These are phyloP conservation scores for Ichneumoninae sp. DNA, from an alignment of 2,888 invertebrate genomes.

Conservation along the genomic window DNA sequence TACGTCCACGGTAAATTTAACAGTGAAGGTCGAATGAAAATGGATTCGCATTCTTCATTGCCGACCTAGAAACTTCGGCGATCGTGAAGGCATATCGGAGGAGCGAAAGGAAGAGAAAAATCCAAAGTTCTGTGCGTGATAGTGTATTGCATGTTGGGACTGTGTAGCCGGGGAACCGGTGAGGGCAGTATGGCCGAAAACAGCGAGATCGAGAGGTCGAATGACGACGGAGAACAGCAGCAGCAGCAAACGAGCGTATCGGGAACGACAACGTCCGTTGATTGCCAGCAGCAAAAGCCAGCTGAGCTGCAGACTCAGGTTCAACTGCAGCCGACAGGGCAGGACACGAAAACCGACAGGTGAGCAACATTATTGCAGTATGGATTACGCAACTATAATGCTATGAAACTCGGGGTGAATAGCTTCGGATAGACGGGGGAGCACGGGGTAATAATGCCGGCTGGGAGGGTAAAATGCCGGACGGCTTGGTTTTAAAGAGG, in stretches of 20 bases:
- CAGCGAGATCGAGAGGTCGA: slow-evolving; percentile 66
- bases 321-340: slow-evolving; percentile 66
- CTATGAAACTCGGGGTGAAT: neutral
- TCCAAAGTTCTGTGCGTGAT: slow-evolving; percentile 74
- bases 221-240: slow-evolving; percentile 43
- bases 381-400: neutral
- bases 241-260: slow-evolving; percentile 38
- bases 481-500: too few relatives aligned
- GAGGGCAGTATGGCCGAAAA: slow-evolving; percentile 75
- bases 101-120: neutral
- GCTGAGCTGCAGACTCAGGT: slow-evolving; percentile 44
- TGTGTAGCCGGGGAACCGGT: slow-evolving; percentile 69
- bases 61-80: neutral
- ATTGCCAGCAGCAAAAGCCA: slow-evolving; percentile 55
- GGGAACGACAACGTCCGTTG: slow-evolving; percentile 34
- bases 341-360: slow-evolving; percentile 71
- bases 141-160: slow-evolving; percentile 74
- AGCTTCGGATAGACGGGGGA: neutral
- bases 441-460: too few relatives aligned
- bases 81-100: neutral
- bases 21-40: neutral
- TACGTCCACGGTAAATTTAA: neutral
- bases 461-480: too few relatives aligned
- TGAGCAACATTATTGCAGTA: slow-evolving; percentile 58
- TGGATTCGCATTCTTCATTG: neutral